These are phyloP conservation scores for Apostichopus japonicus DNA, from an alignment of 35 echinoderm and acorn worm species.

Conservation along the genomic window DNA sequence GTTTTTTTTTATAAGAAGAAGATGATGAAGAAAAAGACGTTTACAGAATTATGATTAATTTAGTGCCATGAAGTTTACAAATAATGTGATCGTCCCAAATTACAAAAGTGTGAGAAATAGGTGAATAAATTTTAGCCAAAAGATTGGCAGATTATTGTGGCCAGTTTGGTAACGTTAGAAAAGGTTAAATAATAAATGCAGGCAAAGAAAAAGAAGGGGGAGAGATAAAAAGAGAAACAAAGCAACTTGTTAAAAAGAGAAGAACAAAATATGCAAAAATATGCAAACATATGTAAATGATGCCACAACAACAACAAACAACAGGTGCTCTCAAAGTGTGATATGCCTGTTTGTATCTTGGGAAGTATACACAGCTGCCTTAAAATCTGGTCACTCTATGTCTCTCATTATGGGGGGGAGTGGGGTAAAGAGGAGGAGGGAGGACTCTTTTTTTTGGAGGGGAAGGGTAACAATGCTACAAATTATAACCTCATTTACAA, in stretches of 20 bases:
- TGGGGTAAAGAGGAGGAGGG: no score
- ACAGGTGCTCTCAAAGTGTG: neutral
- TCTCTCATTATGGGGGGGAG: no score
- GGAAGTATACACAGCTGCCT: no score
- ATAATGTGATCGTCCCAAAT: neutral
- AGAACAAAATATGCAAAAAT: slow-evolving; percentile 20
- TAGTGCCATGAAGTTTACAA: neutral
- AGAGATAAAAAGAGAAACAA: slow-evolving; percentile 35
- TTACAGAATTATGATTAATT: neutral
- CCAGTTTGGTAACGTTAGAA: slow-evolving; percentile 13
- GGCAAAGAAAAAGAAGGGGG: slow-evolving; percentile 20
- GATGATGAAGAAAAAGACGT: no score
- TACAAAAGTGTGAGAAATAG: neutral
- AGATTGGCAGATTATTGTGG: neutral
- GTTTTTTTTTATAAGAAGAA: neutral
- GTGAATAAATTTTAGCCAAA: neutral
- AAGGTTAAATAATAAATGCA: slow-evolving; percentile 26
- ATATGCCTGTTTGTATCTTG: no score
- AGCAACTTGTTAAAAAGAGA: slow-evolving; percentile 35
- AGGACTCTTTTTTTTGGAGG: no score
- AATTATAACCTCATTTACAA: no score
- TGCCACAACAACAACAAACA: neutral
- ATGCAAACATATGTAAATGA: slow-evolving; percentile 37
- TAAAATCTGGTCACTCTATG: no score
- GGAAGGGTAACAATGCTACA: no score